Evolutionary conservation across 2,113 vertebrate genomes (phyloP).

Genomic region (Bos taurus): ARS-UCD2.0 NC_037338.1:83128001-83128500

Average conservation of each 20-base stretch:
- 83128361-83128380: not conserved
- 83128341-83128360: not conserved
- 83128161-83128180: not conserved
- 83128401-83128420: not conserved
- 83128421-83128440: not conserved
- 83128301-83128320: not conserved
- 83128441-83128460: not conserved
- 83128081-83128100: not conserved
- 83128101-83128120: not conserved
- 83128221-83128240: not conserved
- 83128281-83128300: not conserved
- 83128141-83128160: not conserved
- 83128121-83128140: not conserved
- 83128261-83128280: not conserved
- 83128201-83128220: not conserved
- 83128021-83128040: not conserved
- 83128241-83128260: not conserved
- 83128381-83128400: not conserved
- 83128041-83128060: not conserved
- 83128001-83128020: not conserved
- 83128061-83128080: not conserved
- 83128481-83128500: not conserved
- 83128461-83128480: not conserved
- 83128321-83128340: not conserved
- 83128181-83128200: rapidly evolving